Conservation (phyloP, 2,113 vertebrate species). For the Zosterops borbonicus region DNA sequence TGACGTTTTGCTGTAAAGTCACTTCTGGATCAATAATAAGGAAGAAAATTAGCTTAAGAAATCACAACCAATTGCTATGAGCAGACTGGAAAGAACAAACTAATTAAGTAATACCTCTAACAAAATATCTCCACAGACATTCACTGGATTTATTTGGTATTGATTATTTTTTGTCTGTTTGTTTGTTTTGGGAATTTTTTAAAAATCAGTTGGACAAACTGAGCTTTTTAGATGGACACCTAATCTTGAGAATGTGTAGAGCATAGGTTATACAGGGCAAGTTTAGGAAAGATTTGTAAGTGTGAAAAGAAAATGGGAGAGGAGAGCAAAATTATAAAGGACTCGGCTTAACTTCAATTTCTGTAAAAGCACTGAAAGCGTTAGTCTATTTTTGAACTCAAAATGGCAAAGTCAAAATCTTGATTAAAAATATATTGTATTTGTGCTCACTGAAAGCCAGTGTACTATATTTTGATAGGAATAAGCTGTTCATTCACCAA, state of each 20-base stretch:
- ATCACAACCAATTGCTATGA: neutral
- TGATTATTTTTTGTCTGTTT: neutral
- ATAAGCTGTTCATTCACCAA: neutral
- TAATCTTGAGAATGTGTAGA: neutral
- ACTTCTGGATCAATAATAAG: neutral
- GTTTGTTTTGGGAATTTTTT: neutral
- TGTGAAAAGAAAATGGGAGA: rapidly evolving
- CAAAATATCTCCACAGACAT: neutral
- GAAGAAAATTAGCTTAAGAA: neutral
- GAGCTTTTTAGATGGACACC: neutral
- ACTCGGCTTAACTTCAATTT: neutral
- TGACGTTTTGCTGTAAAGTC: neutral
- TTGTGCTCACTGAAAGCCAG: neutral
- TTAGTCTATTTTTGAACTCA: neutral
- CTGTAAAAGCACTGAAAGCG: neutral
- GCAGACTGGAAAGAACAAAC: neutral
- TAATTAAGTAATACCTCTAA: neutral
- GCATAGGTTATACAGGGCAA: neutral
- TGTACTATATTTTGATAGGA: neutral
- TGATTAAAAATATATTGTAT: neutral
- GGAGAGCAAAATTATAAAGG: neutral
- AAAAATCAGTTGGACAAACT: neutral
- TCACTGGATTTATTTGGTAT: neutral
- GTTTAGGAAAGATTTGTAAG: neutral
- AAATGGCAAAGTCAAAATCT: neutral